A percentile compares a stretch with the other conserved stretches of the same genome.
These are phyloP conservation scores for Cuniculus paca DNA, from an alignment of 2,797 vertebrate genomes.

Conservation along the genomic window DNA sequence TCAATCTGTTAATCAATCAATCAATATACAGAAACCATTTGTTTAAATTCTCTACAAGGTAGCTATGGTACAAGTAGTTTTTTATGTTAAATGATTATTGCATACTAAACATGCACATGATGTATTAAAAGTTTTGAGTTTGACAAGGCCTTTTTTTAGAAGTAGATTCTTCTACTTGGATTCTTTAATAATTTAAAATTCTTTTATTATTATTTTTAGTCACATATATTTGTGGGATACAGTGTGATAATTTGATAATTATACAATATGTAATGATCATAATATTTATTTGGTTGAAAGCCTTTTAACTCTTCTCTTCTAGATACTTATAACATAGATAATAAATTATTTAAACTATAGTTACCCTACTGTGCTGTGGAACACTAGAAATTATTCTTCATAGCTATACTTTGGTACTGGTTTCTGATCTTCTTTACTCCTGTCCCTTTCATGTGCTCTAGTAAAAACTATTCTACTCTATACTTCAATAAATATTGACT, in stretches of 20 bases:
- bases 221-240: neutral
- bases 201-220: neutral
- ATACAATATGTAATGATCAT: neutral
- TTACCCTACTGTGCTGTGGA: neutral
- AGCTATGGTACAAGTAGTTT: neutral
- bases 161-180: neutral
- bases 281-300: neutral
- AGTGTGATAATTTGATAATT: neutral
- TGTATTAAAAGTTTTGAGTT: neutral
- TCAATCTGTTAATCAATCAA: conserved; percentile 2
- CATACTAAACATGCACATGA: neutral
- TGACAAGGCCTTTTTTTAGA: conserved; percentile 2
- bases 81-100: conserved; percentile 11
- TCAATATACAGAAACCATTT: conserved; percentile 45
- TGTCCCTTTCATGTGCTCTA: neutral
- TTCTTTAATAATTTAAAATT: neutral
- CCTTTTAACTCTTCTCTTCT: neutral
- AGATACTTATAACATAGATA: neutral
- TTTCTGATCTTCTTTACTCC: neutral
- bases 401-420: neutral
- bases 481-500: neutral
- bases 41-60: conserved; percentile 38
- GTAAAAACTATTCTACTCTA: neutral
- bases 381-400: neutral
- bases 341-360: neutral